Percentiles rank a stretch among this genome's conserved stretches.
Evolutionary conservation across 2,113 vertebrate species (phyloP).

Genomic region (Anthoscopus minutus): DNA sequence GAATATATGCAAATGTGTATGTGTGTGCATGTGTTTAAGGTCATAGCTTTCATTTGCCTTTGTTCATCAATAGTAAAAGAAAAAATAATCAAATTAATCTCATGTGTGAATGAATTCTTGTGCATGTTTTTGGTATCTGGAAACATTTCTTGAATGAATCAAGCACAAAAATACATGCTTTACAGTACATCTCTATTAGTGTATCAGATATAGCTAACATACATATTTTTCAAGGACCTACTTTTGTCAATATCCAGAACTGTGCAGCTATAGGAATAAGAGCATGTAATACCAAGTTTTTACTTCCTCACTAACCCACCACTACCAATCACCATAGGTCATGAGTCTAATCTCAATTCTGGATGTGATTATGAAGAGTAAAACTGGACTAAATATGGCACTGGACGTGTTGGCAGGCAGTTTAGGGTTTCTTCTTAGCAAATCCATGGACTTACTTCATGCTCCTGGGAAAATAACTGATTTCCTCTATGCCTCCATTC

Average conservation of each 20-base stretch:
- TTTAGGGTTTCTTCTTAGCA: neutral
- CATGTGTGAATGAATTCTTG: neutral
- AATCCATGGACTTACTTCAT: neutral
- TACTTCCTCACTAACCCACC: neutral
- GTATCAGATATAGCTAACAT: neutral
- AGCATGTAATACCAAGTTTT: neutral
- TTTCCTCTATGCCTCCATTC: neutral
- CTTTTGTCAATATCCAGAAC: neutral
- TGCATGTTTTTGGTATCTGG: neutral
- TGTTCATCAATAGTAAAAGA: neutral
- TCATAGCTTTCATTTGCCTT: neutral
- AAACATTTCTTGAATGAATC: neutral
- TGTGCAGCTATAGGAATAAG: neutral
- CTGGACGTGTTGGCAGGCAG: neutral
- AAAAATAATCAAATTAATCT: neutral
- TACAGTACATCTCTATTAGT: neutral
- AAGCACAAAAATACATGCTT: neutral
- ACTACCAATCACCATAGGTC: neutral
- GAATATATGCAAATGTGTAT: neutral
- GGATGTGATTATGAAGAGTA: neutral
- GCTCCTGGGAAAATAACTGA: neutral
- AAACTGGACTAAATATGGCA: neutral
- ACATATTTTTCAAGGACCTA: neutral
- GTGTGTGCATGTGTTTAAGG: neutral
- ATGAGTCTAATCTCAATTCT: neutral